phyloP scores from a whole-genome alignment of 2,888 invertebrate species.

The Apamea crenata region DNA sequence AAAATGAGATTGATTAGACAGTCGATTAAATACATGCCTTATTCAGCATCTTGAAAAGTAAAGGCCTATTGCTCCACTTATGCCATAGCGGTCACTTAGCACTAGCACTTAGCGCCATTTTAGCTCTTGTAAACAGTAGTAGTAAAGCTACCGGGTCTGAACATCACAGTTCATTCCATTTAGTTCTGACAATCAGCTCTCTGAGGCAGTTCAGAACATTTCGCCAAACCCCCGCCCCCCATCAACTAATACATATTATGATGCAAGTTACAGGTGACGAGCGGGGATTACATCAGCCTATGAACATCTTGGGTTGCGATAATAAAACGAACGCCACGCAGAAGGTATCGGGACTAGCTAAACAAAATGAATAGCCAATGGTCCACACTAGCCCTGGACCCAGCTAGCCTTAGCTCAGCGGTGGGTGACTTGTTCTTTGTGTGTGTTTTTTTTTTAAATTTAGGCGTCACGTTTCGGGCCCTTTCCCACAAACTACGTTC shows the following conservation, averaged over 20 bases:
- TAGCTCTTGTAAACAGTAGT: neutral
- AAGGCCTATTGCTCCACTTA: neutral
- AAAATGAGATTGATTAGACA: neutral
- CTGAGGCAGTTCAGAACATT: conserved; percentile 80
- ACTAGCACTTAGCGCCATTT: neutral
- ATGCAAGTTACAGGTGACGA: conserved; percentile 59
- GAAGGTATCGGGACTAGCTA: neutral
- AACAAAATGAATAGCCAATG: too few relatives aligned
- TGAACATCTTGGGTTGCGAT: neutral
- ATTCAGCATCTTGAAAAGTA: neutral
- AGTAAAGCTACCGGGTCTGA: conserved; percentile 28
- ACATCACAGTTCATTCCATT: conserved; percentile 67
- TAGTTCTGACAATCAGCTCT: conserved; percentile 79
- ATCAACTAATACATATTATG: conserved; percentile 83
- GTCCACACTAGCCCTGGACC: neutral
- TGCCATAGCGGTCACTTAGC: neutral
- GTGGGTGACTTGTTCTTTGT: neutral
- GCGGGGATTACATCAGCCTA: conserved; percentile 6
- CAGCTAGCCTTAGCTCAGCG: neutral
- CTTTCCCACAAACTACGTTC: neutral
- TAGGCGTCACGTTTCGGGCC: neutral
- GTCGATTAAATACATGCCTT: neutral
- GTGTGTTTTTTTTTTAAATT: neutral
- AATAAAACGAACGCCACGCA: neutral
- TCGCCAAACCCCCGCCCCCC: conserved; percentile 83